A percentile compares a stretch with the other conserved stretches of the same genome.
These are phyloP conservation scores for Temnopleurus reevesii DNA, from an alignment of 53 echinoderm and acorn worm genomes.

Conservation along the genomic window DNA sequence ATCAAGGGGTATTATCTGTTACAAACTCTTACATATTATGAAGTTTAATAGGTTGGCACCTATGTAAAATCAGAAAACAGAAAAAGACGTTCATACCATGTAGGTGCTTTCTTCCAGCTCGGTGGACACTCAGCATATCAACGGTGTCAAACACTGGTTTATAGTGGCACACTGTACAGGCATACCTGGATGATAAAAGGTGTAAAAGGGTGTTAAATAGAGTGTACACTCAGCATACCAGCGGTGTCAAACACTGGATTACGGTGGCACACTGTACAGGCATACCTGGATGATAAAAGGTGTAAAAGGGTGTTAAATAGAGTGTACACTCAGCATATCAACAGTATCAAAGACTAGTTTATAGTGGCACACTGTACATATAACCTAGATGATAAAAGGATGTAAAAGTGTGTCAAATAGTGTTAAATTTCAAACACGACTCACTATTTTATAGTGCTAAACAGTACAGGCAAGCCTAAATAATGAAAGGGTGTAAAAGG, in stretches of 20 bases:
- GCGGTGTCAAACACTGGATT: neutral
- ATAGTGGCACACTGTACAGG: slow-evolving; percentile 86
- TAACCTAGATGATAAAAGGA: neutral
- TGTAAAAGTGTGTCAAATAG: neutral
- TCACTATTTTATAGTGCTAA: too few relatives aligned
- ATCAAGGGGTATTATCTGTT: neutral
- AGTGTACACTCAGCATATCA: neutral
- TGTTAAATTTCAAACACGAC: too few relatives aligned
- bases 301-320: neutral
- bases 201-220: neutral
- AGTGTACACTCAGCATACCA: neutral
- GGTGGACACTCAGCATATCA: slow-evolving; percentile 83
- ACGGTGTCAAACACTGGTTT: slow-evolving; percentile 94
- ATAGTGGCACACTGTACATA: neutral
- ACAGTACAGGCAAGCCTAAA: too few relatives aligned
- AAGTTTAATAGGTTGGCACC: too few relatives aligned
- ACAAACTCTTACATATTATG: neutral
- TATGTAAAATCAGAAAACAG: too few relatives aligned
- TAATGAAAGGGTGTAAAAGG: too few relatives aligned
- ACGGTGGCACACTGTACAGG: neutral
- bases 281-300: neutral
- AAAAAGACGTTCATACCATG: slow-evolving; percentile 71
- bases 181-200: slow-evolving; percentile 67
- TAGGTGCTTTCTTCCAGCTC: slow-evolving; percentile 87
- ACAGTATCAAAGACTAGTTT: neutral